Percentiles rank a stretch among this genome's conserved stretches.
Evolutionary conservation across 1,140 invertebrate genomes (phyloP).

Genomic region (Rhynchophorus ferrugineus): DNA sequence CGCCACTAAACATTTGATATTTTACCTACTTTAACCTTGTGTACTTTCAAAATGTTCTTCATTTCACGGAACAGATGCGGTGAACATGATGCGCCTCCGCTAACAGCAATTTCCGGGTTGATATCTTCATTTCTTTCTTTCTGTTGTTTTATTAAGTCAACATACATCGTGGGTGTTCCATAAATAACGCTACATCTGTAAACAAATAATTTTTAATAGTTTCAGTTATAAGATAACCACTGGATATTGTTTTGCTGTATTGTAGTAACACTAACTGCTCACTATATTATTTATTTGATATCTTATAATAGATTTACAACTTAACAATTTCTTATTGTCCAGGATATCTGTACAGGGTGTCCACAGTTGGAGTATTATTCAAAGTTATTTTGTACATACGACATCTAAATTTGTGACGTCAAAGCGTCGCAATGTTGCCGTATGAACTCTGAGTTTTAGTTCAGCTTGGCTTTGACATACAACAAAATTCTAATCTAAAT

Average conservation of each 20-base stretch:
- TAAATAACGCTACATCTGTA: constrained; percentile 67
- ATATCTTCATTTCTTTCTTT: constrained; percentile 44
- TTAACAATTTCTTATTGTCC: no score
- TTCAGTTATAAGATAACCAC: neutral
- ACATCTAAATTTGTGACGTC: no score
- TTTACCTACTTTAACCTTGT: constrained; percentile 37
- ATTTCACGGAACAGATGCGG: constrained; percentile 63
- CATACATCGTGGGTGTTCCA: constrained; percentile 96
- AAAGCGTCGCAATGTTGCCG: no score
- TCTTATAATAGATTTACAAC: no score
- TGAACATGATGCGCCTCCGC: constrained; percentile 69
- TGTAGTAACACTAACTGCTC: neutral
- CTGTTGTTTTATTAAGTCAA: constrained; percentile 64
- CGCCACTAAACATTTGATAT: no score
- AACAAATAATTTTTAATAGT: neutral
- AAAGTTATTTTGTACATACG: no score
- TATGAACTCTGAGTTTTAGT: no score
- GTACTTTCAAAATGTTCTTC: constrained; percentile 27
- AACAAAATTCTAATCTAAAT: no score
- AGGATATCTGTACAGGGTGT: no score
- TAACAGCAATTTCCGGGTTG: constrained; percentile 51
- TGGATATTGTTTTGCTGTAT: neutral
- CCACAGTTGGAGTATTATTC: no score
- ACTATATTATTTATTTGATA: no score
- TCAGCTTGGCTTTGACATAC: no score